Evolutionary conservation across 2,113 vertebrate species (phyloP), one percentile per base, ranked within the genome.

Genomic region (Protomyctophum bolini): DNA sequence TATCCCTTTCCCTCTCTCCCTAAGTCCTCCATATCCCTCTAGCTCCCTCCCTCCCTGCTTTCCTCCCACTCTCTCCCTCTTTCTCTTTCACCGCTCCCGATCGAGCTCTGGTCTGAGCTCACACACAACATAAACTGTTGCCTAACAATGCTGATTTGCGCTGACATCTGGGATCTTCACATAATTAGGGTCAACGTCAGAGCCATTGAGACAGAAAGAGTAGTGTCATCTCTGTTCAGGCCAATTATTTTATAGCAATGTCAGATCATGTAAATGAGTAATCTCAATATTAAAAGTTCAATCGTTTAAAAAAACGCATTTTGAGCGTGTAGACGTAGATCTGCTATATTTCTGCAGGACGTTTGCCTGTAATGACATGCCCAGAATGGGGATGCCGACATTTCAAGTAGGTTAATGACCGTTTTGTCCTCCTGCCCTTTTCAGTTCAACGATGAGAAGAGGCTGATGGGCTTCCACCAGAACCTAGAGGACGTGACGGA

Each of bases 381-480:
- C 33, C 33, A 41, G 8, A 64, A n/a, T 52, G n/a, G 29, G 45
- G 10, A 9, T 8, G 10, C 9, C 3, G 58, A n/a, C n/a, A n/a
- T n/a, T 10, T 41, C 2, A 41, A 10, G 10, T 50, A 41, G 29
- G 6, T 58, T 48, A 4, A 2, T 52, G 52, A 21, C 21, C n/a
- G 0, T 7, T 57, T 6, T 33, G 8, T 11, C 0, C 50, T 73
- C 68, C 7, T 52, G 60, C 3, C 6, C 52, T 6, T 76, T 82
- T 82, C 68, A 99, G 98, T 99, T 99, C 83, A 95, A 92, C 2
- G 95, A 99, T 88, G 97, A 99, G 84, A 97, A 97, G 92, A 97
- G 91, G 83, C 86, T 99, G 82, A 99, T 99, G 97, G 93, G 91
- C 71, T 98, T 96, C 87, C 98, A 99, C 83, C 96, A 99, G 82